Conservation (phyloP, 1,140 invertebrate species). For the Bombus soroeensis region DNA sequence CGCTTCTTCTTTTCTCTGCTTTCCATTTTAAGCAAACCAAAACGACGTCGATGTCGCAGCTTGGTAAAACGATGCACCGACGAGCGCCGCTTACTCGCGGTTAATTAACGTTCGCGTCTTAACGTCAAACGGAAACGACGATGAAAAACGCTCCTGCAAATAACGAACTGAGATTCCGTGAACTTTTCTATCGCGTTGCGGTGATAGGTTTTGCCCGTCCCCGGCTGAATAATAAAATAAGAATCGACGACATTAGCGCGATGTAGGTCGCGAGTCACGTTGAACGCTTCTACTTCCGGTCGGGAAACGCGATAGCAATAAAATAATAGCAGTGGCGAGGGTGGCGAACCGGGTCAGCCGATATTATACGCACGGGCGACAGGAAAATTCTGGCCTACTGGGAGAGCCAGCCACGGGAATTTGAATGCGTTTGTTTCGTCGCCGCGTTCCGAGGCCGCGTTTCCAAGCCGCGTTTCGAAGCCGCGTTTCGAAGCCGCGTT, state of each 20-base stretch:
- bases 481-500: too few relatives aligned
- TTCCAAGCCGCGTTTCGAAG: not conserved
- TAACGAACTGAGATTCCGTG: too few relatives aligned
- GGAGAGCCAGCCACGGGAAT: slow-evolving; percentile 35
- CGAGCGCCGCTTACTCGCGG: too few relatives aligned
- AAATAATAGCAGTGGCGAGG: slow-evolving; percentile 29
- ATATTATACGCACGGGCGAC: slow-evolving; percentile 27
- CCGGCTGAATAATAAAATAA: not conserved
- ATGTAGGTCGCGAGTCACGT: slow-evolving; percentile 38
- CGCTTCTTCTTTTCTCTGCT: slow-evolving; percentile 30
- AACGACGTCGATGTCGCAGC: not conserved
- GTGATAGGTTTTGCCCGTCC: not conserved
- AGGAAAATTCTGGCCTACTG: slow-evolving; percentile 25
- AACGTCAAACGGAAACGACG: too few relatives aligned
- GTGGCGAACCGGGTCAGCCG: slow-evolving; percentile 54
- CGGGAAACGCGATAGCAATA: slow-evolving; percentile 33
- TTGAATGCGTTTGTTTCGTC: slow-evolving; percentile 25
- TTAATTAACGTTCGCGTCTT: too few relatives aligned
- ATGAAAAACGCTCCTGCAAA: too few relatives aligned
- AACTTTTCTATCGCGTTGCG: too few relatives aligned
- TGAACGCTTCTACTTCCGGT: slow-evolving; percentile 32
- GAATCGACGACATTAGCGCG: not conserved
- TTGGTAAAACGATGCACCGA: not conserved
- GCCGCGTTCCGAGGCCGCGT: not conserved
- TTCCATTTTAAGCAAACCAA: not conserved